phyloP scores from a whole-genome alignment of 2,113 vertebrate genomes.

The Acrocephalus arundinaceus region DNA sequence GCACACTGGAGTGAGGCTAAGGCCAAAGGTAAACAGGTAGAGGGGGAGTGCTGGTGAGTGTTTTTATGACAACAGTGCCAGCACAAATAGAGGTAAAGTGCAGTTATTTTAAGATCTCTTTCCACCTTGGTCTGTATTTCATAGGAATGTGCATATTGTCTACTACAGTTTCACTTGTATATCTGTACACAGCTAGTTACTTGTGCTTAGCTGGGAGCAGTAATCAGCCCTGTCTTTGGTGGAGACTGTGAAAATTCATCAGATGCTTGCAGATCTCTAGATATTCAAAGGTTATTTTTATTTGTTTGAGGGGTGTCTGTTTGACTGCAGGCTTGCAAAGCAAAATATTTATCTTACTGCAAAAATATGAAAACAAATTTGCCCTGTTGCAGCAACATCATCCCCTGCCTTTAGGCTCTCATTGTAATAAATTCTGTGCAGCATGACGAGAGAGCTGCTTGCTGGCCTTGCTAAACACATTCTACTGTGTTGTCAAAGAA shows the following conservation, averaged over 20 bases:
- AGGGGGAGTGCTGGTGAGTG: background rate
- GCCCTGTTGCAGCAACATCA: background rate
- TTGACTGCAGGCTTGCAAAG: background rate
- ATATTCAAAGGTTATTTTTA: background rate
- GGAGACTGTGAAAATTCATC: background rate
- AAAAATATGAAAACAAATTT: background rate
- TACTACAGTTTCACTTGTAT: background rate
- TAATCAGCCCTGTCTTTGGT: background rate
- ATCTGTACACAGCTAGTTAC: background rate
- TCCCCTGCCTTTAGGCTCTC: background rate
- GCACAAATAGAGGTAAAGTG: background rate
- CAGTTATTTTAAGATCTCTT: background rate
- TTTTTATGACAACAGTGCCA: background rate
- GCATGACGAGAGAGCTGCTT: background rate
- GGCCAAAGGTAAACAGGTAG: background rate
- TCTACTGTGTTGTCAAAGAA: conserved; percentile 14
- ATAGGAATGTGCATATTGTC: background rate
- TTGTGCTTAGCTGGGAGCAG: background rate
- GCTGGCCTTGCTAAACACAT: conserved; percentile 32
- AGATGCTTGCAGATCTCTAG: background rate
- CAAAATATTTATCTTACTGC: background rate
- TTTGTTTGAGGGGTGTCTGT: background rate
- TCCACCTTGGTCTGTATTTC: background rate
- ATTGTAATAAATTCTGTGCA: background rate
- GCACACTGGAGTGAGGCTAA: background rate